Conservation (phyloP, 2,113 vertebrate genomes). For the Pimephales promelas region DNA sequence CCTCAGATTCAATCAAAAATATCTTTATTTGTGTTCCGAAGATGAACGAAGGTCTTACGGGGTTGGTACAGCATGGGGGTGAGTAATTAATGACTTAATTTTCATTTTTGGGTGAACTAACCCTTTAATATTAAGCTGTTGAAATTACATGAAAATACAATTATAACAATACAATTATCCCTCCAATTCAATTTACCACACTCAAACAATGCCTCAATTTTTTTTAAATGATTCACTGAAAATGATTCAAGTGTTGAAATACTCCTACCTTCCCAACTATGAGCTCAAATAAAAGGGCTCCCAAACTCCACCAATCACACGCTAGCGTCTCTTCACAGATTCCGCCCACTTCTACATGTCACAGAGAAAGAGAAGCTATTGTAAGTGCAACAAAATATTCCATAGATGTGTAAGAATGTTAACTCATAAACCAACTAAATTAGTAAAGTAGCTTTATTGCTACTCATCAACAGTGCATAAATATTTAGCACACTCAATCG, state of each 20-base stretch:
- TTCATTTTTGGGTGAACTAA: too few relatives aligned
- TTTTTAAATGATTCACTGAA: background rate
- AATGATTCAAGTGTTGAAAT: background rate
- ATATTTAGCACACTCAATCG: background rate
- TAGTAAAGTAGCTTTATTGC: background rate
- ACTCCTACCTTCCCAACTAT: slow-evolving; percentile 91
- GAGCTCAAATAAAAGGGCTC: slow-evolving; percentile 95
- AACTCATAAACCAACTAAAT: background rate
- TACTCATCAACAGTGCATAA: background rate
- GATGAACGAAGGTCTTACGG: too few relatives aligned
- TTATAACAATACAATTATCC: background rate
- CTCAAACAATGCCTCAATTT: background rate
- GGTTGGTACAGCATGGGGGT: too few relatives aligned
- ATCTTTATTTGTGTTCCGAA: too few relatives aligned
- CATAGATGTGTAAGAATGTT: background rate
- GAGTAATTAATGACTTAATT: too few relatives aligned
- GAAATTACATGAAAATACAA: background rate
- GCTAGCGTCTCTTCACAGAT: slow-evolving; percentile 91
- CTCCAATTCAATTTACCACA: slow-evolving; percentile 38
- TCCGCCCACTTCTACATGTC: slow-evolving; percentile 89
- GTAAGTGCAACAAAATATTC: background rate
- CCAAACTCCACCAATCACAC: slow-evolving; percentile 99
- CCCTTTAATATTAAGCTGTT: background rate
- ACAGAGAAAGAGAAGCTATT: slow-evolving; percentile 20
- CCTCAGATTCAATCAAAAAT: too few relatives aligned